These are phyloP conservation scores for Conistra vaccinii DNA, from an alignment of 2,888 invertebrate genomes.

Conservation along the genomic window DNA sequence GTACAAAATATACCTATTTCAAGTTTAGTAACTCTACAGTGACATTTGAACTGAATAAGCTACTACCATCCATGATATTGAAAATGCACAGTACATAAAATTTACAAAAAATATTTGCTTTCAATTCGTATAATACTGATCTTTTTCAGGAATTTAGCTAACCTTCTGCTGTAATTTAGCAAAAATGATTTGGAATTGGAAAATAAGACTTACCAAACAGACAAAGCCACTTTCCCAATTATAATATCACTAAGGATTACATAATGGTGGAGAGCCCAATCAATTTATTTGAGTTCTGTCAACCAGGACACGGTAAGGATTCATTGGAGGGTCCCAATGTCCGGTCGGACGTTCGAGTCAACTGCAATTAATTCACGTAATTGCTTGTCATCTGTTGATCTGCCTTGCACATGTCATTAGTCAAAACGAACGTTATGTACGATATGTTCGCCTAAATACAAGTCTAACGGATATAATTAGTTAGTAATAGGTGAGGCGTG, in stretches of 20 bases:
- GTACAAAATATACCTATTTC: background rate
- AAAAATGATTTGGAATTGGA: background rate
- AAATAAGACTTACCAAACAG: background rate
- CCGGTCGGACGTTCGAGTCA: conserved; percentile 61
- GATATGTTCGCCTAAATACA: conserved; percentile 69
- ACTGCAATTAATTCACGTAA: conserved; percentile 85
- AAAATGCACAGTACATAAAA: background rate
- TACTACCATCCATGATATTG: background rate
- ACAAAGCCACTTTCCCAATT: background rate
- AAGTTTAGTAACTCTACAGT: background rate
- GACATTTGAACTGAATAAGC: background rate
- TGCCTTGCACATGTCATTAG: conserved; percentile 82
- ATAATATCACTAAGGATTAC: conserved; percentile 9
- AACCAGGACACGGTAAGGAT: conserved; percentile 66
- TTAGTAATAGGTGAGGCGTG: conserved; percentile 79
- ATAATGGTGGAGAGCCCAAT: conserved; percentile 50
- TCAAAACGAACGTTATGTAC: conserved; percentile 77
- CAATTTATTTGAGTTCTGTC: conserved; percentile 60
- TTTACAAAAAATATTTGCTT: background rate
- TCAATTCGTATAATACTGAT: no score
- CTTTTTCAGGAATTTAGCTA: background rate
- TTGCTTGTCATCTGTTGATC: conserved; percentile 87
- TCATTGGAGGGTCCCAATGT: conserved; percentile 62
- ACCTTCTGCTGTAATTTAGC: no score
- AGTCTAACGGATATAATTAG: conserved; percentile 73